phyloP scores from a whole-genome alignment of 2,888 invertebrate species.

The Limnephilus rhombicus region DNA sequence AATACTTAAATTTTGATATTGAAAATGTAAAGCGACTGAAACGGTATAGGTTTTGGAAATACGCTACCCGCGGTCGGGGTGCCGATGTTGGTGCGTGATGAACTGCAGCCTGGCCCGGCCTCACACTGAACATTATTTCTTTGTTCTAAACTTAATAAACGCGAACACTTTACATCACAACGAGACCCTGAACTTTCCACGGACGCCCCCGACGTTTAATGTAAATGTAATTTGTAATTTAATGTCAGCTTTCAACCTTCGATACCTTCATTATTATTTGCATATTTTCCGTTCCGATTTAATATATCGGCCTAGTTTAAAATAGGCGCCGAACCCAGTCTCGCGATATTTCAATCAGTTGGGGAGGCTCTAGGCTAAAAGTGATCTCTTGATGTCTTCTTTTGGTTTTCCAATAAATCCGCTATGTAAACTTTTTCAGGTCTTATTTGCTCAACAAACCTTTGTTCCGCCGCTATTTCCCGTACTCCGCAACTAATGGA shows the following conservation, averaged over 20 bases:
- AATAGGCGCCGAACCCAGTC: background rate
- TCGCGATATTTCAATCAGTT: background rate
- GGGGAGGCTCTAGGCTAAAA: background rate
- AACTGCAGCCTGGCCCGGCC: constrained; percentile 11
- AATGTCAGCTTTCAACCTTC: background rate
- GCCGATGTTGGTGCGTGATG: background rate
- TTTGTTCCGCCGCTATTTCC: constrained; percentile 19
- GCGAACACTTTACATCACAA: background rate
- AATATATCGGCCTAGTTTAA: background rate
- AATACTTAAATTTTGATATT: no score
- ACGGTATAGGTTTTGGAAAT: no score
- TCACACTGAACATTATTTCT: background rate
- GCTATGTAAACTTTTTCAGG: constrained; percentile 11
- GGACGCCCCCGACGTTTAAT: background rate
- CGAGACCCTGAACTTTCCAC: background rate
- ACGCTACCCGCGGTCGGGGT: background rate
- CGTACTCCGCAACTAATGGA: constrained; percentile 11
- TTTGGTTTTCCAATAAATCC: constrained; percentile 20
- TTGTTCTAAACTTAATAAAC: constrained; percentile 4
- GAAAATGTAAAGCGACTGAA: no score
- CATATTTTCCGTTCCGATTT: background rate
- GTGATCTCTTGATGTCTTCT: constrained; percentile 8
- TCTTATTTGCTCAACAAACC: constrained; percentile 31
- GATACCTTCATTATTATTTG: background rate
- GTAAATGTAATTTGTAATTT: background rate